These are phyloP conservation scores for Chrysomela aeneicollis DNA, from an alignment of 2,888 invertebrate genomes.

Conservation along the genomic window DNA sequence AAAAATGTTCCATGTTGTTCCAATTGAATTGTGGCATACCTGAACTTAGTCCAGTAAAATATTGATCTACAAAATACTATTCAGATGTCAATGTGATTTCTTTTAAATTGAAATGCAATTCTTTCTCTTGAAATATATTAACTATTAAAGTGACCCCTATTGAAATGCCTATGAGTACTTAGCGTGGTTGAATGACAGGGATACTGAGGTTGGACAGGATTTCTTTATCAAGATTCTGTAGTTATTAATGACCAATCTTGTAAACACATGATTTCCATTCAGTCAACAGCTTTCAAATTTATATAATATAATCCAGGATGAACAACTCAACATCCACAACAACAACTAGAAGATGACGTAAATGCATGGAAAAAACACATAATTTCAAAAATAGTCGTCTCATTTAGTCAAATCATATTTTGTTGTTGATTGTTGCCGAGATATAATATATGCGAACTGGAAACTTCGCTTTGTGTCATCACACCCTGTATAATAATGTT, in stretches of 20 bases:
- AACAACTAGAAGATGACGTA: too few species aligned
- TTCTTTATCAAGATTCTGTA: background rate
- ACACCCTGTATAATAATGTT: background rate
- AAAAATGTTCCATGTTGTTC: too few species aligned
- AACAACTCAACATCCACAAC: too few species aligned
- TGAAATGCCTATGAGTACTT: slow-evolving; percentile 53
- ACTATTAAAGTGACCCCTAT: slow-evolving; percentile 51
- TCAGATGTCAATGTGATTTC: too few species aligned
- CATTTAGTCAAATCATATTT: too few species aligned
- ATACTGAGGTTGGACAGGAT: slow-evolving; percentile 47
- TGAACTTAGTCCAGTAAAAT: background rate
- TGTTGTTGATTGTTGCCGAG: too few species aligned
- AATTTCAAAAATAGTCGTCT: too few species aligned
- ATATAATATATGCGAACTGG: too few species aligned
- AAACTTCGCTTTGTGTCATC: too few species aligned
- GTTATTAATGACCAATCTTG: background rate
- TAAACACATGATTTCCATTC: background rate
- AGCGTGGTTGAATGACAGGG: slow-evolving; percentile 56
- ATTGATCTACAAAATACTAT: background rate
- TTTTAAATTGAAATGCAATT: slow-evolving; percentile 20
- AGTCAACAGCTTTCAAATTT: too few species aligned
- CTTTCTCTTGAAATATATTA: slow-evolving; percentile 43
- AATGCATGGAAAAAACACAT: too few species aligned
- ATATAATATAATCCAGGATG: too few species aligned
- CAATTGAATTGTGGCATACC: background rate